phyloP scores from a whole-genome alignment of 2,888 invertebrate species.

The Brachypterus glaber region DNA sequence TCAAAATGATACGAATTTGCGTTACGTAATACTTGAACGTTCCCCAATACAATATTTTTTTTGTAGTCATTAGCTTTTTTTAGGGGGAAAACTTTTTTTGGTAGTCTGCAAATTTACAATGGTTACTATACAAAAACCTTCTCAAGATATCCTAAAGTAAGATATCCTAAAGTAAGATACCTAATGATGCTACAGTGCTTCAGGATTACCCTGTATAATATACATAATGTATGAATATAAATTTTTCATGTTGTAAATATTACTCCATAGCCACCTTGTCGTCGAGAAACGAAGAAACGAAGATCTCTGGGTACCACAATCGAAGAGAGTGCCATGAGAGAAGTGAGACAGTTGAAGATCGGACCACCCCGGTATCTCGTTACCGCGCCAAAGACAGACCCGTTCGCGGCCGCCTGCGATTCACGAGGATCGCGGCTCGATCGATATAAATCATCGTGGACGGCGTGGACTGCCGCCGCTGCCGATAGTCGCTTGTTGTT shows the following conservation, averaged over 20 bases:
- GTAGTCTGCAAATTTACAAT: no score
- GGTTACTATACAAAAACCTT: no score
- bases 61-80: no score
- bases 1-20: no score
- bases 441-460: constrained; percentile 28
- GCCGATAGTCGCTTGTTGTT: neutral
- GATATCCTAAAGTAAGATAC: no score
- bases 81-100: no score
- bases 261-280: neutral
- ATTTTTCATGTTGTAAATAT: neutral
- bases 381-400: constrained; percentile 29
- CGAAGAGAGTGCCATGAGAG: constrained; percentile 5
- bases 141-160: no score
- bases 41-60: no score
- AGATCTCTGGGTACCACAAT: constrained; percentile 1
- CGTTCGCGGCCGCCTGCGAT: constrained; percentile 24
- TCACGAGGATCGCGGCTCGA: constrained; percentile 29
- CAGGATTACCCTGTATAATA: no score
- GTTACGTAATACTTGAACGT: no score
- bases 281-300: constrained; percentile 2
- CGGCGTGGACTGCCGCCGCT: neutral
- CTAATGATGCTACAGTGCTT: no score
- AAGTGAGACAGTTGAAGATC: constrained; percentile 34
- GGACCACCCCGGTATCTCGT: constrained; percentile 40
- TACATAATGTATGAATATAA: no score